Percentiles rank a stretch among this genome's conserved stretches.
phyloP scores from a whole-genome alignment of 2,888 invertebrate species.

The Diabrotica balteata region DNA sequence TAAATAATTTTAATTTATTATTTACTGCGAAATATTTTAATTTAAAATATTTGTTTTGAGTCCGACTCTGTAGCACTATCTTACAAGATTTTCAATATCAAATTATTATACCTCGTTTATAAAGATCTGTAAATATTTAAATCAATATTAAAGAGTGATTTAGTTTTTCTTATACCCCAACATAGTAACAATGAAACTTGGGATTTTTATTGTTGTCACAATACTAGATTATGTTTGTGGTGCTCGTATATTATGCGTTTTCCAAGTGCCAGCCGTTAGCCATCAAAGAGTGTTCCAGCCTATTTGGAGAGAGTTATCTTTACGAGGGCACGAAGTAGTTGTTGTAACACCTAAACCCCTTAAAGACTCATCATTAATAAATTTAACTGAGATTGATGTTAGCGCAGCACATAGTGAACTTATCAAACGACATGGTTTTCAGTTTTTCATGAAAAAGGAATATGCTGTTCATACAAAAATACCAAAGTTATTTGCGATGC shows the following conservation, averaged over 20 bases:
- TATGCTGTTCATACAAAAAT: conserved; percentile 42
- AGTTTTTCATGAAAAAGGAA: conserved; percentile 47
- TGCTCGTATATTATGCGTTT: conserved; percentile 46
- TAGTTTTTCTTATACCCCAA: no score
- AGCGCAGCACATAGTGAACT: conserved; percentile 40
- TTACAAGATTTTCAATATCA: no score
- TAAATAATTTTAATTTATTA: no score
- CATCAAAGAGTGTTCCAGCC: conserved; percentile 48
- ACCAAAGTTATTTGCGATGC: conserved; percentile 40
- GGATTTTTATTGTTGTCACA: no score
- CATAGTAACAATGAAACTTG: no score
- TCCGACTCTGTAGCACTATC: no score
- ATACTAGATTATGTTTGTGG: conserved; percentile 13
- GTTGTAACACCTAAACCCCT: conserved; percentile 52
- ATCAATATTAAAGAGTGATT: no score
- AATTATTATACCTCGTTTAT: no score
- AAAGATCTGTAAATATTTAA: no score
- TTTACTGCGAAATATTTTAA: no score
- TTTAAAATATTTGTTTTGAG: no score
- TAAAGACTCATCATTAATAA: conserved; percentile 46
- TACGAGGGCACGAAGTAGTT: conserved; percentile 51
- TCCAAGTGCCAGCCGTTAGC: conserved; percentile 46
- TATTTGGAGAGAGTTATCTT: conserved; percentile 49
- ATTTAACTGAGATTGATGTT: conserved; percentile 53
- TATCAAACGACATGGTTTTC: conserved; percentile 43